Evolutionary conservation across 2,888 invertebrate genomes (phyloP), one percentile per base, ranked within the genome.

Genomic region (Stegophylla sp.): DNA sequence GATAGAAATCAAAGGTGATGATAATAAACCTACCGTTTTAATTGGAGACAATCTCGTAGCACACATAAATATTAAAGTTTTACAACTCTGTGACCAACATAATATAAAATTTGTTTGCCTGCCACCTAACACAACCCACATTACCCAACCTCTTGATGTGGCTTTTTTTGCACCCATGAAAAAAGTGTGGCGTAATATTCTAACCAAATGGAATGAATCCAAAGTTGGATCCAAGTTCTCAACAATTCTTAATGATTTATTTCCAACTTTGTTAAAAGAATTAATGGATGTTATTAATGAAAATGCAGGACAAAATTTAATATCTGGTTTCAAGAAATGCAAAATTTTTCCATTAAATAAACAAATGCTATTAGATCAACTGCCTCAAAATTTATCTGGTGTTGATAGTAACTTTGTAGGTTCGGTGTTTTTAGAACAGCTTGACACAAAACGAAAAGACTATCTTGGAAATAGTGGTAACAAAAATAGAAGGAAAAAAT

Each of bases 41-140:
- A 84, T 86, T 64, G 85, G 86, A 9, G 85, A 86, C 79, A 86
- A 86, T 83, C 81, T 86, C n/a, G 72, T 83, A 13, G 83, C 83
- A 28, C 85, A 86, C 79, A 76, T 85, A 34, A 83, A 76, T 79
- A 20, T 66, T 15, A 72, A 83, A 48, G 84, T 86, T 63, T 48
- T 86, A 23, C 45, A 83, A 53, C 28, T 82, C 17, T 86, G 86
- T 82, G 82, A 84, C 69, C 82, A 84, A 41, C 83, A 85, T 81
- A 82, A 85, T 76, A 85, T 86, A 17, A 82, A 72, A n/a, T 86
- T 86, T 82, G 82, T 85, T 12, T 84, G 86, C 53, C 79, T 85
- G 15, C 85, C 85, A n/a, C 82, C 84, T 10, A 85, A 85, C 82
- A 71, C 82, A n/a, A 84, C 84, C 3, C 84, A 84, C 72, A 51